Evolutionary conservation across 64 coral and sea anemone species (phyloP).

Genomic region (Dendrophyllia cribrosa): DNA sequence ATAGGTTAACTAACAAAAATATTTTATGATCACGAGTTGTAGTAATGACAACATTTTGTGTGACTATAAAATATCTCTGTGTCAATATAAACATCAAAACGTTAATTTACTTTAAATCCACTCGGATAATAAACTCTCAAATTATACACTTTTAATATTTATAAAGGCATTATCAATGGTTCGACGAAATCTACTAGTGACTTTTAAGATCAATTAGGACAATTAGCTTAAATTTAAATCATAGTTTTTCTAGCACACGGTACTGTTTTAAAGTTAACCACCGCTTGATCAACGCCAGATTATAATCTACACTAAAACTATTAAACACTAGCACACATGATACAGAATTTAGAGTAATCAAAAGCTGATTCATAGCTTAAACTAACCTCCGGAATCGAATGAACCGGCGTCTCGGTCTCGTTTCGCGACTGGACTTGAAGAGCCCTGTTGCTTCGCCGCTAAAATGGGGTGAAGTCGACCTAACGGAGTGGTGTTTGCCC

Average conservation of each 20-base stretch:
- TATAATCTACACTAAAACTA: not conserved
- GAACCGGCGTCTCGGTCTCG: conserved; percentile 51
- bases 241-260: not conserved
- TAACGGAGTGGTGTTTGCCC: conserved; percentile 94
- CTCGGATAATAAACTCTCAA: not conserved
- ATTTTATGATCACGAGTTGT: not conserved
- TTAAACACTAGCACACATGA: not conserved
- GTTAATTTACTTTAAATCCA: not conserved
- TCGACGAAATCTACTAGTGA: no score
- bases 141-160: not conserved
- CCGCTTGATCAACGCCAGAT: not conserved
- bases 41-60: not conserved
- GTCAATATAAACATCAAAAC: not conserved
- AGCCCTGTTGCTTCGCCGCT: conserved; percentile 81
- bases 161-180: no score
- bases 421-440: conserved; percentile 35
- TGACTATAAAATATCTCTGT: not conserved
- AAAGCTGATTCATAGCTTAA: not conserved
- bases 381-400: conserved; percentile 50
- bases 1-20: not conserved
- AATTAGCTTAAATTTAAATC: not conserved
- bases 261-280: not conserved
- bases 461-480: conserved; percentile 96
- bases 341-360: not conserved
- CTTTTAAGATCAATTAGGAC: no score